Percentiles rank a stretch among this genome's conserved stretches.
These are phyloP conservation scores for Watsonalla cultraria DNA, from an alignment of 2,888 invertebrate species.

Conservation along the genomic window DNA sequence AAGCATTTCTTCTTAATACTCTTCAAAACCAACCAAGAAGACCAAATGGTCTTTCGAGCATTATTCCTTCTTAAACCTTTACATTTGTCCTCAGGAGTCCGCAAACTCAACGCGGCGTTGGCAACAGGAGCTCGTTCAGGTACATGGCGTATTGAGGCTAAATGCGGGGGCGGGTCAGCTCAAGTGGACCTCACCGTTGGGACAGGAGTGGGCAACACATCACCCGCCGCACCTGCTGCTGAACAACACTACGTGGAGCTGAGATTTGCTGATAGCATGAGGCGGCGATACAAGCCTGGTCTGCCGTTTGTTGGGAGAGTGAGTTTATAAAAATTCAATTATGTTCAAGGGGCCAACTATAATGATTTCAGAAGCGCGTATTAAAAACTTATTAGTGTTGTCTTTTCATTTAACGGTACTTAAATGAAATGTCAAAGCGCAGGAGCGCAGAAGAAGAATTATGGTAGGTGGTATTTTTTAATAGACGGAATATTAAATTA, in stretches of 20 bases:
- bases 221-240: conserved; percentile 80
- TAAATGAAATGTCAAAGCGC: too few species aligned
- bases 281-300: conserved; percentile 82
- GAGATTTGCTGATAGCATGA: conserved; percentile 81
- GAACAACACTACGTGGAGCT: conserved; percentile 84
- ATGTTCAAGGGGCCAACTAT: background rate
- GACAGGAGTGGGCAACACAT: conserved; percentile 49
- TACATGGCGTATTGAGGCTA: conserved; percentile 77
- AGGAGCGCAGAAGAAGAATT: too few species aligned
- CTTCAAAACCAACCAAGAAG: too few species aligned
- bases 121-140: conserved; percentile 78
- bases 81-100: conserved; percentile 69
- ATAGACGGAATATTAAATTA: too few species aligned
- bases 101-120: conserved; percentile 75
- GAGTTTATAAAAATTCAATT: conserved; percentile 24
- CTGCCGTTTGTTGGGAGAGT: conserved; percentile 83
- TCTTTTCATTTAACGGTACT: too few species aligned
- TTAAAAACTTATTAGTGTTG: too few species aligned
- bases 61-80: conserved; percentile 3
- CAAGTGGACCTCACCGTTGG: conserved; percentile 77
- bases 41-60: too few species aligned
- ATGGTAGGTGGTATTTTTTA: too few species aligned
- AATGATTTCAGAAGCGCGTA: too few species aligned
- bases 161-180: conserved; percentile 75
- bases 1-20: too few species aligned